Conservation (phyloP, 1,140 invertebrate genomes). For the Panonychus citri region DNA sequence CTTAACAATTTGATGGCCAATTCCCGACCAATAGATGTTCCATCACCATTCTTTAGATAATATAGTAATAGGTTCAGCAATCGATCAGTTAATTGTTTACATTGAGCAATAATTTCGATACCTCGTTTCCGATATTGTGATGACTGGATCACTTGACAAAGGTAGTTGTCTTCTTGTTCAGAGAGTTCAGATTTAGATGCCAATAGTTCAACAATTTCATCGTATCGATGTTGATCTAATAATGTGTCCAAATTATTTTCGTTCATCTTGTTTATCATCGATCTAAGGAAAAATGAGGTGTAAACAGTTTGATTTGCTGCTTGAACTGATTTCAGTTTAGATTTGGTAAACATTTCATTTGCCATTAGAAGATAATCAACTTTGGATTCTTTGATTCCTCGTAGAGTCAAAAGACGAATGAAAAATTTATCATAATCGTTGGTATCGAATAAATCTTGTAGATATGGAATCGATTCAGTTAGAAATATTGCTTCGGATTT, state of each 20-base stretch:
- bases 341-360: neutral
- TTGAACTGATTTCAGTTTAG: neutral
- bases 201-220: slow-evolving; percentile 5
- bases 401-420: slow-evolving; percentile 4
- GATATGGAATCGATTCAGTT: neutral
- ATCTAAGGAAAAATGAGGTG: neutral
- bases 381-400: slow-evolving; percentile 6
- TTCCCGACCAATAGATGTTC: neutral
- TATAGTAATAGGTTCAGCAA: neutral
- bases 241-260: neutral
- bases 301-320: slow-evolving; percentile 6
- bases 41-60: slow-evolving; percentile 1
- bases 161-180: neutral
- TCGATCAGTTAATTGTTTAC: neutral
- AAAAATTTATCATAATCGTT: slow-evolving; percentile 5
- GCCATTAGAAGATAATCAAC: slow-evolving; percentile 2
- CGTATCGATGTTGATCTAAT: slow-evolving; percentile 6
- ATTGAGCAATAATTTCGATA: slow-evolving; percentile 5
- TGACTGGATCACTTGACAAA: slow-evolving; percentile 7
- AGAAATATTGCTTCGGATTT: slow-evolving; percentile 3
- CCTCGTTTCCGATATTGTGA: slow-evolving; percentile 9
- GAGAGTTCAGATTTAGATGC: slow-evolving; percentile 6
- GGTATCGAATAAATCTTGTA: neutral
- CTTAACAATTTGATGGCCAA: slow-evolving; percentile 2
- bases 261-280: slow-evolving; percentile 1